A percentile compares a stretch with the other conserved stretches of the same genome.
Evolutionary conservation across 1,140 invertebrate genomes (phyloP).

Genomic region (Cheumatopsyche charites): DNA sequence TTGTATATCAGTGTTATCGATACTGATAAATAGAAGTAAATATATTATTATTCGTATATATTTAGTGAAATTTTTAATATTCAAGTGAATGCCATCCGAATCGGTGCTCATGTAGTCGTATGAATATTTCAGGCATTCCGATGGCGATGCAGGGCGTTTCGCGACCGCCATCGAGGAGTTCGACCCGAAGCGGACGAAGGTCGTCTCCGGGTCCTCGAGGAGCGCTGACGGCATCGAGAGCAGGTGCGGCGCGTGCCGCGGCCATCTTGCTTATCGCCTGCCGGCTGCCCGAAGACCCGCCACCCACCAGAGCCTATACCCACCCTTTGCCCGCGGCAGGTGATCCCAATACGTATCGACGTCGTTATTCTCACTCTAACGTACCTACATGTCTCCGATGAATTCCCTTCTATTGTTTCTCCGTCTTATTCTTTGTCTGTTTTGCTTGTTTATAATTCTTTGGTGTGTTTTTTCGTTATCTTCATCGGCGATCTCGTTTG

Average conservation of each 20-base stretch:
- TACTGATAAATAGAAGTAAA: no score
- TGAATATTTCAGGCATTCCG: conserved; percentile 61
- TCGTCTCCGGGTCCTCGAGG: conserved; percentile 62
- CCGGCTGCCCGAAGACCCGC: conserved; percentile 66
- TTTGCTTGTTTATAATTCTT: background rate
- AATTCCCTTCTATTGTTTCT: conserved; percentile 45
- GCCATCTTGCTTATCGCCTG: conserved; percentile 91
- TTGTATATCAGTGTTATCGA: no score
- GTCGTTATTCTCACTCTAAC: conserved; percentile 50
- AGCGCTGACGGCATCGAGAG: conserved; percentile 73
- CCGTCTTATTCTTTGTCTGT: background rate
- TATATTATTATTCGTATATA: no score
- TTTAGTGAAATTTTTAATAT: no score
- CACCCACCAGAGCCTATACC: conserved; percentile 54
- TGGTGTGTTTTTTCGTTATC: background rate
- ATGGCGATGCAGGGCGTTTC: conserved; percentile 67
- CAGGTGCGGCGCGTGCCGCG: conserved; percentile 86
- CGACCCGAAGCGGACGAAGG: conserved; percentile 67
- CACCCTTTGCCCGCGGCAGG: conserved; percentile 60
- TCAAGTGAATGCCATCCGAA: no score
- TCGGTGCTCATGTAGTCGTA: no score
- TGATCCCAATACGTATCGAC: conserved; percentile 60
- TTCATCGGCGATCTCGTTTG: background rate
- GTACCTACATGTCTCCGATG: conserved; percentile 56
- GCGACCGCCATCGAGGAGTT: conserved; percentile 72